Conservation (phyloP, 2,888 invertebrate genomes). For the Plebejus anna region DNA sequence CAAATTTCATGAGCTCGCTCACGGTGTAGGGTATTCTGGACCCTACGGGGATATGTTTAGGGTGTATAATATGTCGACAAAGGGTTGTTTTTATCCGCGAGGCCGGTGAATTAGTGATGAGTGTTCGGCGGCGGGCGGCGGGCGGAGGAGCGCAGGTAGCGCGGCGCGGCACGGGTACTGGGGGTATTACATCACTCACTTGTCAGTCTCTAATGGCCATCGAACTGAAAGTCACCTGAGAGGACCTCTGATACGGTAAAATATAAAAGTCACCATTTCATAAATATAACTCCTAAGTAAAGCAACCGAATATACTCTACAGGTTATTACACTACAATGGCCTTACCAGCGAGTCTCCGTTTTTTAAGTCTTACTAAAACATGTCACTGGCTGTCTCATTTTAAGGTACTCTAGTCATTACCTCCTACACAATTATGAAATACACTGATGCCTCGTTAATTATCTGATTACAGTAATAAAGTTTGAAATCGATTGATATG, state of each 20-base stretch:
- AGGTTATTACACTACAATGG: too few relatives aligned
- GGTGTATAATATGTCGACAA: neutral
- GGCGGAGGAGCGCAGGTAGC: neutral
- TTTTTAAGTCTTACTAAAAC: too few relatives aligned
- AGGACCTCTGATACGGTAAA: too few relatives aligned
- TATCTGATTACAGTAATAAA: neutral
- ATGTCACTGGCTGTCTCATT: too few relatives aligned
- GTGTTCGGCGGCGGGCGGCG: neutral
- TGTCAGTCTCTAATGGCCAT: neutral
- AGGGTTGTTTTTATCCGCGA: conserved; percentile 4
- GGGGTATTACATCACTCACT: neutral
- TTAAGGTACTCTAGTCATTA: too few relatives aligned
- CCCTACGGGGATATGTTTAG: neutral
- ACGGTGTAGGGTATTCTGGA: neutral
- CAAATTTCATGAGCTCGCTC: neutral
- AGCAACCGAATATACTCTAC: too few relatives aligned
- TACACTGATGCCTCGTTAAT: neutral
- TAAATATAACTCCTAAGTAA: too few relatives aligned
- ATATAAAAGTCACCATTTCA: too few relatives aligned
- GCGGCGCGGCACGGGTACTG: neutral
- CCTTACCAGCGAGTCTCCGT: too few relatives aligned
- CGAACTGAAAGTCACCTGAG: too few relatives aligned
- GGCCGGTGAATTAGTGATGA: conserved; percentile 18
- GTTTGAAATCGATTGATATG: neutral
- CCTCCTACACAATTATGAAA: too few relatives aligned